Conservation (phyloP, 2,797 vertebrate genomes). For the Oryzias sinensis region DNA sequence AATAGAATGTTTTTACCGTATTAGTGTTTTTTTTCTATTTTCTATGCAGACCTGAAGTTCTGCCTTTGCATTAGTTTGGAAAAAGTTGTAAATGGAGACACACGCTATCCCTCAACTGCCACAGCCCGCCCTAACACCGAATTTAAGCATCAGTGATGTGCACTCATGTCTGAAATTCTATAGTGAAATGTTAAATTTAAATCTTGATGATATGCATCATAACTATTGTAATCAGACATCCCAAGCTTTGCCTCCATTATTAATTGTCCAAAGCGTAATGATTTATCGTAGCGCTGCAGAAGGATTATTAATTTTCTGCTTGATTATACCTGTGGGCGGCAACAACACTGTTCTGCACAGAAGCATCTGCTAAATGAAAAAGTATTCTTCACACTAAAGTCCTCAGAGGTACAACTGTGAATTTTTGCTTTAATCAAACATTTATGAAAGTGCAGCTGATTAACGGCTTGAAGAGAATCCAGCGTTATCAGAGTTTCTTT, state of each 20-base stretch:
- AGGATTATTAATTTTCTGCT: constrained; percentile 97
- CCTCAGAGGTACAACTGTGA: constrained; percentile 89
- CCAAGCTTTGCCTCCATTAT: constrained; percentile 87
- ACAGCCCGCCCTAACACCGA: constrained; percentile 42
- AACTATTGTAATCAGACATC: constrained; percentile 89
- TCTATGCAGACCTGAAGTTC: constrained; percentile 17
- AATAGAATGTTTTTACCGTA: too few species aligned
- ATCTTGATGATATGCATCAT: constrained; percentile 84
- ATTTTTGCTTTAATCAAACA: constrained; percentile 94
- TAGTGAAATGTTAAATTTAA: constrained; percentile 76
- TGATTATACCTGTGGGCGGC: constrained; percentile 94
- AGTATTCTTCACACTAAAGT: constrained; percentile 81
- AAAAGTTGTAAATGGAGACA: constrained; percentile 48
- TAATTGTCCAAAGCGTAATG: constrained; percentile 95
- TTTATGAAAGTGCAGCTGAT: constrained; percentile 89
- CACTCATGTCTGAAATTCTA: constrained; percentile 54
- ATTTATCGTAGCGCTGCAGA: constrained; percentile 91
- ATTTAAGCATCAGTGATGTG: constrained; percentile 68
- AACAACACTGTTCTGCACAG: constrained; percentile 83
- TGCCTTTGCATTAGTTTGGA: constrained; percentile 36
- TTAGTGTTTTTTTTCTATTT: neutral
- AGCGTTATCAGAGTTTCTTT: constrained; percentile 85
- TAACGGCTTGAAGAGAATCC: constrained; percentile 84
- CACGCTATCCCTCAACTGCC: constrained; percentile 41
- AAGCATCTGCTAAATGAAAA: constrained; percentile 81